A percentile compares a stretch with the other conserved stretches of the same genome.
Evolutionary conservation across 2,888 invertebrate species (phyloP).

Genomic region (Cyclophora punctaria): DNA sequence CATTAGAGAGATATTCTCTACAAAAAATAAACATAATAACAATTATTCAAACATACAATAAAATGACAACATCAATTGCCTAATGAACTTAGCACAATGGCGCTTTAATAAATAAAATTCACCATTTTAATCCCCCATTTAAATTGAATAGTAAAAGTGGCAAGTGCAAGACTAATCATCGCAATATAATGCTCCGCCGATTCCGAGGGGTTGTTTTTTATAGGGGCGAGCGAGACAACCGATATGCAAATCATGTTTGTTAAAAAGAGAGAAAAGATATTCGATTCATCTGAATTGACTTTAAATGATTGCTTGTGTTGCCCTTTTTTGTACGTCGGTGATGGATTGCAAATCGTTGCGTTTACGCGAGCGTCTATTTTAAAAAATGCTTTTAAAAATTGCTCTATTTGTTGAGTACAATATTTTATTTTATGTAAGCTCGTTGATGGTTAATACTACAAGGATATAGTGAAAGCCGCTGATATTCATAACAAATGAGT

Average conservation of each 20-base stretch:
- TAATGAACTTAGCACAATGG: conserved; percentile 68
- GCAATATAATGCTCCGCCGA: conserved; percentile 70
- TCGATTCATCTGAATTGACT: conserved; percentile 68
- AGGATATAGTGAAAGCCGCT: too few relatives aligned
- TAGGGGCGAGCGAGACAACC: conserved; percentile 31
- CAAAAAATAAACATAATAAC: conserved; percentile 13
- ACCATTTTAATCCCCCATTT: conserved; percentile 71
- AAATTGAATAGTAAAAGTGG: conserved; percentile 67
- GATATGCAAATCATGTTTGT: conserved; percentile 18
- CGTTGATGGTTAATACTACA: too few relatives aligned
- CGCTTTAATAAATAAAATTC: conserved; percentile 68
- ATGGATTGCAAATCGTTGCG: conserved; percentile 66
- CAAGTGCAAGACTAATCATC: conserved; percentile 73
- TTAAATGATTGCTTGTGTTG: conserved; percentile 64
- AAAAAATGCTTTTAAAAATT: conserved; percentile 6
- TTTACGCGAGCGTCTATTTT: conserved; percentile 35
- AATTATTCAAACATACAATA: conserved; percentile 31
- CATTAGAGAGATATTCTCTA: too few relatives aligned
- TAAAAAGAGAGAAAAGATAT: conserved; percentile 32
- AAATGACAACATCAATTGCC: conserved; percentile 52
- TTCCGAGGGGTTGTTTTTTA: conserved; percentile 54
- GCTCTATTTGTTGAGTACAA: not conserved
- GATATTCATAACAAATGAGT: too few relatives aligned
- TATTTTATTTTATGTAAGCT: too few relatives aligned
- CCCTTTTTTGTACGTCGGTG: conserved; percentile 61